Percentiles rank a stretch among this genome's conserved stretches.
phyloP scores from a whole-genome alignment of 1,140 invertebrate species.

The Drosophila truncata region DNA sequence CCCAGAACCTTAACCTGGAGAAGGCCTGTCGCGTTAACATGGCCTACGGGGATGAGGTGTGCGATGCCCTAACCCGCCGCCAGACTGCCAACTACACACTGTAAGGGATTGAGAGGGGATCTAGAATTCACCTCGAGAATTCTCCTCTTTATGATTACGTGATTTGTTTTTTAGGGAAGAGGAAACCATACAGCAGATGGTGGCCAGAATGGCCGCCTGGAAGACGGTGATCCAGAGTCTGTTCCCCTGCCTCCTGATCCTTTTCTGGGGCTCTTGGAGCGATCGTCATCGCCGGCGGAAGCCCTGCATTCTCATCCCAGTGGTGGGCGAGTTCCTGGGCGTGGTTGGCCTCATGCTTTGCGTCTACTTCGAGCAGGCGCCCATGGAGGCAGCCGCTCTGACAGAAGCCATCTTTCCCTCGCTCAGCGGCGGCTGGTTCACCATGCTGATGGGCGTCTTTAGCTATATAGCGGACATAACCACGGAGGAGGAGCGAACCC shows the following conservation, averaged over 20 bases:
- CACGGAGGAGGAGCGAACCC: constrained; percentile 91
- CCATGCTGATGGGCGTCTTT: constrained; percentile 95
- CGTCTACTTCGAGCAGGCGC: constrained; percentile 91
- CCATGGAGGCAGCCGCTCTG: constrained; percentile 91
- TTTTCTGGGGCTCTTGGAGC: constrained; percentile 93
- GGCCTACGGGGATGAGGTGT: constrained; percentile 89
- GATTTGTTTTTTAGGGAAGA: constrained; percentile 86
- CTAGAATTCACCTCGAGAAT: no score
- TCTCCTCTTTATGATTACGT: neutral
- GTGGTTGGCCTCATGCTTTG: constrained; percentile 92
- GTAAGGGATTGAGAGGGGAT: constrained; percentile 19
- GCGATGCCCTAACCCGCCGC: constrained; percentile 89
- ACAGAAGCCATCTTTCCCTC: constrained; percentile 92
- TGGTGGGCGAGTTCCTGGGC: constrained; percentile 92
- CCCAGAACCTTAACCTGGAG: constrained; percentile 93
- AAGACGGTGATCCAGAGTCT: constrained; percentile 92
- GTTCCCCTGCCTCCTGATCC: constrained; percentile 90
- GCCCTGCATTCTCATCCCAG: constrained; percentile 93
- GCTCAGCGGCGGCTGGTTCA: constrained; percentile 92
- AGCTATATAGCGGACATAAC: constrained; percentile 96
- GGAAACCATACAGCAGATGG: constrained; percentile 90
- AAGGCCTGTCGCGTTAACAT: constrained; percentile 94
- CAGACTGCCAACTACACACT: constrained; percentile 90
- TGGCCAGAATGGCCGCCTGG: constrained; percentile 92
- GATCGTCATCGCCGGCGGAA: constrained; percentile 91